Base-by-base conservation (phyloP, 2,888 invertebrate genomes). In the Rapana venosa region DNA sequence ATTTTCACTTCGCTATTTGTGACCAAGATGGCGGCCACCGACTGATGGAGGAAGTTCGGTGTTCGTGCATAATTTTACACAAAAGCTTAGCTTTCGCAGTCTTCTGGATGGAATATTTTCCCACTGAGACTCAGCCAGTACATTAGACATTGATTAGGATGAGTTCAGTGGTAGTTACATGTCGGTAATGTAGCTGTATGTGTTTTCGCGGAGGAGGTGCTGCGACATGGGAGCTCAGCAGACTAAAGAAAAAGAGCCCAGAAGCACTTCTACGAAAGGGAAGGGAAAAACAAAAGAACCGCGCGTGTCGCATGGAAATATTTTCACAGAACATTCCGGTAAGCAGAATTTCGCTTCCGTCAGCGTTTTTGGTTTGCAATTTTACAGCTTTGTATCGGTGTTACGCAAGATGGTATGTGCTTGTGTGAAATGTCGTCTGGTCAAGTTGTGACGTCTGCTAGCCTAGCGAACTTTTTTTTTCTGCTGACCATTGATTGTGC, bases 271-370 rank as follows among this genome's bases (percentile, higher is more conserved):
- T 79, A 88, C 90, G 36, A 92, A 92, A 91, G 89, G 88, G 86
- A 92, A 92, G 90, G 87, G 83, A 88, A 92, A 92, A 90, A 90
- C 91, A 87, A 92, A 92, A 91, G 92, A 92, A 90, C 91, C 92
- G 36, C 90, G 92, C 88, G 91, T 90, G 26, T 91, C 92, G 58
- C 92, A 92, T 61, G 92, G 92, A 87, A 92, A 92, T 91, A 92
- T 92, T 79, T 92, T 92, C 79, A 87, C 92, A n/a, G 92, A 92
- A 66, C 92, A 92, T 84, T 92, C 92, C 90, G 92, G 92, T 92
- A 90, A 92, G 92, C 88, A 36, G 11, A 26, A 36, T 79, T 83
- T 36, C 36, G 81, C 81, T 22, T 47, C 22, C 81, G 81, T 83
- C 81, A 83, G 81, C 81, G 36, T 11, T 83, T 83, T 47, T 47